Conservation (phyloP, 1,140 invertebrate species). For the Drosophila sechellia region DNA sequence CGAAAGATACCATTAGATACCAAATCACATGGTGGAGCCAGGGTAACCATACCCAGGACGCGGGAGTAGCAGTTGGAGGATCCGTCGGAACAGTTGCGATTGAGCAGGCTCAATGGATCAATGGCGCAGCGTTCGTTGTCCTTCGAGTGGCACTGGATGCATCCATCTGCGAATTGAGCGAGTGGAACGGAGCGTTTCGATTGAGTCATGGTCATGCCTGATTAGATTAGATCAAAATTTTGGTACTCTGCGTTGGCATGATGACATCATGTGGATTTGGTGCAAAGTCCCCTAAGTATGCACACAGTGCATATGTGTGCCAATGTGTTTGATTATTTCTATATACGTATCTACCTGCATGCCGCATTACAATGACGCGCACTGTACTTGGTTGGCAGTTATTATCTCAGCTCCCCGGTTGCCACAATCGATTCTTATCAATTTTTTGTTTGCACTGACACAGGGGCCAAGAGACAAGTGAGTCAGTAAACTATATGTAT, state of each 20-base stretch:
- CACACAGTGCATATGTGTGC: background rate
- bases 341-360: too few relatives aligned
- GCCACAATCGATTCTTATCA: conserved; percentile 40
- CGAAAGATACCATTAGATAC: background rate
- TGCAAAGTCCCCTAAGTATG: background rate
- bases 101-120: conserved; percentile 64
- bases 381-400: conserved; percentile 1
- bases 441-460: background rate
- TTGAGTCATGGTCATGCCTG: conserved; percentile 16
- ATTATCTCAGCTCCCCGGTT: conserved; percentile 10
- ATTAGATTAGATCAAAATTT: conserved; percentile 28
- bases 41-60: background rate
- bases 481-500: conserved; percentile 11
- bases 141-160: conserved; percentile 76
- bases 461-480: conserved; percentile 1
- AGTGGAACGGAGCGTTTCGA: conserved; percentile 24
- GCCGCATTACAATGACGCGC: background rate
- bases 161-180: conserved; percentile 58
- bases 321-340: background rate
- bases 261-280: background rate
- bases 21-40: too few relatives aligned
- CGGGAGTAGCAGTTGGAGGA: conserved; percentile 63
- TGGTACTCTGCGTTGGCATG: background rate
- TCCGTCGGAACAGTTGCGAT: conserved; percentile 54
- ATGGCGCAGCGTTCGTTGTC: conserved; percentile 68